Conservation (phyloP, 2,888 invertebrate species). For the Meandrusa payeni region DNA sequence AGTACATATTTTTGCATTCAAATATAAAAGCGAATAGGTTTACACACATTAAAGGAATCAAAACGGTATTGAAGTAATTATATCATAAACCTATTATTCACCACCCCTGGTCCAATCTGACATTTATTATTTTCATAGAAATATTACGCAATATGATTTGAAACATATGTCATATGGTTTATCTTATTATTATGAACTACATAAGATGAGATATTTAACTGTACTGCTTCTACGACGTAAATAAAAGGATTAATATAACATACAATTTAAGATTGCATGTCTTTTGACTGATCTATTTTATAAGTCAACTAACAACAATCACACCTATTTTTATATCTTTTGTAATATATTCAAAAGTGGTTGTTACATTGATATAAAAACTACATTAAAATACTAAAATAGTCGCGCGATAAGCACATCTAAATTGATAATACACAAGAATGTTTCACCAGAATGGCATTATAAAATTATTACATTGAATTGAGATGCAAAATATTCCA, state of each 20-base stretch:
- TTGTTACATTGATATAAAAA: conserved; percentile 26
- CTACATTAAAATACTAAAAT: conserved; percentile 25
- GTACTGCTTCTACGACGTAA: conserved; percentile 32
- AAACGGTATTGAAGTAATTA: too few relatives aligned
- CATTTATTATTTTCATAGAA: conserved; percentile 1
- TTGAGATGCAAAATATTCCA: conserved; percentile 58
- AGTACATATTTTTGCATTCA: too few relatives aligned
- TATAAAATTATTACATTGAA: conserved; percentile 43
- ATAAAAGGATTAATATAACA: conserved; percentile 6
- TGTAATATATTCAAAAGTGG: conserved; percentile 11
- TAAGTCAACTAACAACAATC: not conserved
- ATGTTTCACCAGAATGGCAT: conserved; percentile 40
- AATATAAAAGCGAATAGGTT: too few relatives aligned
- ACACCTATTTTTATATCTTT: too few relatives aligned
- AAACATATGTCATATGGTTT: conserved; percentile 29
- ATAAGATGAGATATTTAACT: conserved; percentile 28
- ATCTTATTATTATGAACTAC: conserved; percentile 31
- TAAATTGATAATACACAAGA: conserved; percentile 35
- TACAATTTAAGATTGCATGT: not conserved
- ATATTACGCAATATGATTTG: conserved; percentile 17
- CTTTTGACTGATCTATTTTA: conserved; percentile 9
- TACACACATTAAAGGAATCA: too few relatives aligned
- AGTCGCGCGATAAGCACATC: conserved; percentile 24
- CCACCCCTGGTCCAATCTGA: conserved; percentile 8
- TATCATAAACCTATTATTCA: too few relatives aligned